Percentiles rank a stretch among this genome's conserved stretches.
Evolutionary conservation across 2,888 invertebrate genomes (phyloP).

Genomic region (Nymphalis polychloros): DNA sequence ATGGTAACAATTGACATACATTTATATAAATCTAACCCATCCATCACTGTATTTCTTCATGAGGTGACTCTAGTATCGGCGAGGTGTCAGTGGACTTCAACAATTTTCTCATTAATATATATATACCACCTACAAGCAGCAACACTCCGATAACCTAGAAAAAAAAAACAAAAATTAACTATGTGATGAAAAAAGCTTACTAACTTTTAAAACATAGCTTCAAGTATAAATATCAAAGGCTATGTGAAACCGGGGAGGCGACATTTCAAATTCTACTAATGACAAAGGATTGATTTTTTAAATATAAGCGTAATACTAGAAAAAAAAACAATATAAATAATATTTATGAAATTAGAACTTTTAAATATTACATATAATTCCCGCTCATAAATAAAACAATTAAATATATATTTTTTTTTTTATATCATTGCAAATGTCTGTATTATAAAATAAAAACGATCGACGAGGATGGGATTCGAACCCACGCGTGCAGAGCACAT

Average conservation of each 20-base stretch:
- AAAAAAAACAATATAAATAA: too few species aligned
- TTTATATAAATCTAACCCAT: neutral
- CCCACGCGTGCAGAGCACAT: slow-evolving; percentile 93
- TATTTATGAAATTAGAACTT: too few species aligned
- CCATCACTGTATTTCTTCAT: slow-evolving; percentile 17
- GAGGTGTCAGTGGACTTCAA: slow-evolving; percentile 53
- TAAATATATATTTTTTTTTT: neutral
- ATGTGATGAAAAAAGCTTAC: too few species aligned
- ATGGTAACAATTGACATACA: slow-evolving; percentile 10
- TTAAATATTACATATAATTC: too few species aligned
- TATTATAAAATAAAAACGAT: neutral
- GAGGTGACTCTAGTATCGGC: slow-evolving; percentile 50
- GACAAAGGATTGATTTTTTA: too few species aligned
- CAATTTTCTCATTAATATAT: slow-evolving; percentile 55
- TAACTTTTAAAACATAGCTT: too few species aligned
- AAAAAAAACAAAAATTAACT: slow-evolving; percentile 1
- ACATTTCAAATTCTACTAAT: too few species aligned
- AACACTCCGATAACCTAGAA: slow-evolving; percentile 62
- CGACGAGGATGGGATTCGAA: slow-evolving; percentile 92
- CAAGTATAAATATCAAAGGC: too few species aligned
- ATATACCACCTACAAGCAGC: slow-evolving; percentile 58
- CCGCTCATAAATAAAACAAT: neutral
- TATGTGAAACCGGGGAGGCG: too few species aligned
- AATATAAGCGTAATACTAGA: too few species aligned
- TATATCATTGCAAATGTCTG: neutral